These are phyloP conservation scores for Ochropleura leucogaster DNA, from an alignment of 2,888 invertebrate species.

Conservation along the genomic window DNA sequence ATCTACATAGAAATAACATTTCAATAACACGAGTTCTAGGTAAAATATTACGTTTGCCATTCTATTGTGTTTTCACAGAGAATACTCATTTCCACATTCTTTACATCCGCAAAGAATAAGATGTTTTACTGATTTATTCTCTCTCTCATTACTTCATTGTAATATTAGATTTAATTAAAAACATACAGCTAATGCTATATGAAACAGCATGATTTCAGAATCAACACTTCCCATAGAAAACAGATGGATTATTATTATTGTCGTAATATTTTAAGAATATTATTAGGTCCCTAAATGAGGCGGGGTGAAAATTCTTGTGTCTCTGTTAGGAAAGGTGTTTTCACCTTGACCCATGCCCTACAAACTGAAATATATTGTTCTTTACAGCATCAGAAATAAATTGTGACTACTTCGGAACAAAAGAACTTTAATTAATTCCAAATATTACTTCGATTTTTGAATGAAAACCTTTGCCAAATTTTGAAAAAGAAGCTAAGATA, in stretches of 20 bases:
- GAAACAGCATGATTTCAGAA: background rate
- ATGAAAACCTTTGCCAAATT: no score
- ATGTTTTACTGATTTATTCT: background rate
- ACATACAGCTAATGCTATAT: background rate
- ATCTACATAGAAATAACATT: constrained; percentile 78
- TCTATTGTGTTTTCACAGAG: constrained; percentile 33
- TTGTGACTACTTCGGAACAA: background rate
- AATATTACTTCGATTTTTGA: background rate
- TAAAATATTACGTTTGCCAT: constrained; percentile 33
- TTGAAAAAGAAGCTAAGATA: background rate
- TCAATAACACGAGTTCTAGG: constrained; percentile 71
- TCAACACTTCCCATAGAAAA: background rate
- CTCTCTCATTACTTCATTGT: background rate
- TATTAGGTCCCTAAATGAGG: no score
- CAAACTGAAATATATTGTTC: background rate
- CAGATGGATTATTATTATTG: no score
- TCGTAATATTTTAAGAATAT: background rate
- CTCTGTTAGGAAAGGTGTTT: background rate
- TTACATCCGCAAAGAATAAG: constrained; percentile 4
- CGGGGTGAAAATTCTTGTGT: constrained; percentile 2
- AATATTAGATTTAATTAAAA: background rate
- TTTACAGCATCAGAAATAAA: background rate
- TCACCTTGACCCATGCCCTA: background rate
- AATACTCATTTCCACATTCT: constrained; percentile 20
- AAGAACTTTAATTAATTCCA: background rate